These are phyloP conservation scores for Siniperca scherzeri DNA, from an alignment of 2,797 vertebrate species.

Conservation along the genomic window DNA sequence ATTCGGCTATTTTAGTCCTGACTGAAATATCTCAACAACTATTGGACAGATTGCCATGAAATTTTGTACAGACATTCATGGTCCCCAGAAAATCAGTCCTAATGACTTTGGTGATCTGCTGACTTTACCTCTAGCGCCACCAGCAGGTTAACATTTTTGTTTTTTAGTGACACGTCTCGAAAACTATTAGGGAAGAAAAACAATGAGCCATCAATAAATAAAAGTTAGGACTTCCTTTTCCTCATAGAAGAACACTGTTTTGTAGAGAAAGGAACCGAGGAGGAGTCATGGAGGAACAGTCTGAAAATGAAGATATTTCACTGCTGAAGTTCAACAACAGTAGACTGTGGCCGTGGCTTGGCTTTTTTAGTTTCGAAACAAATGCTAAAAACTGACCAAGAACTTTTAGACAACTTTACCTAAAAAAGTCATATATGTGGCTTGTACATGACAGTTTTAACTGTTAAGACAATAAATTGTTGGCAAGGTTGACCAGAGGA, in stretches of 20 bases:
- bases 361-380: background rate
- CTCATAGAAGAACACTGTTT: background rate
- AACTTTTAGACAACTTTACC: background rate
- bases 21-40: background rate
- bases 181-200: background rate
- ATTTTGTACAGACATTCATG: no score
- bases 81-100: no score
- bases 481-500: conserved; percentile 16
- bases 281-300: background rate
- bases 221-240: background rate
- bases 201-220: background rate
- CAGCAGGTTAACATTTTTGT: background rate
- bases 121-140: background rate
- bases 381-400: background rate
- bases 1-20: no score
- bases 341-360: no score
- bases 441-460: background rate
- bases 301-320: background rate
- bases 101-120: background rate
- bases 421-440: background rate
- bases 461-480: background rate
- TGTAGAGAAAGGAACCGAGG: background rate
- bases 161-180: background rate
- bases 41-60: background rate
- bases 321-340: background rate